Evolutionary conservation across 2,888 invertebrate genomes (phyloP).

Genomic region (Margaritifera margaritifera): DNA sequence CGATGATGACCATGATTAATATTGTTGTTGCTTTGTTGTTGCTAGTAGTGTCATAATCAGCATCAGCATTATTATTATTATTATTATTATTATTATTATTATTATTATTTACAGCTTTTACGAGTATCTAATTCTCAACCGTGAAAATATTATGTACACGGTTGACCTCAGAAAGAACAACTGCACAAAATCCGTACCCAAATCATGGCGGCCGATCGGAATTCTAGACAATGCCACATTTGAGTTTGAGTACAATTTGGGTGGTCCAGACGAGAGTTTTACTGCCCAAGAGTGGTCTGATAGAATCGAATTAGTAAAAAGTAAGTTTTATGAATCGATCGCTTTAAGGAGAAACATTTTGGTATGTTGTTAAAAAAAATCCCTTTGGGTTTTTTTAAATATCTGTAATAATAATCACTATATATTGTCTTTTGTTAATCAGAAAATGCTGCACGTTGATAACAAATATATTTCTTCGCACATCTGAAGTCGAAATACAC

Average conservation of each 20-base stretch:
- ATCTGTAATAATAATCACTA: background rate
- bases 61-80: background rate
- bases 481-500: no score
- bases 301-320: conserved; percentile 28
- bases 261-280: conserved; percentile 43
- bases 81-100: background rate
- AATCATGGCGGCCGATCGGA: conserved; percentile 37
- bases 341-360: background rate
- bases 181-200: conserved; percentile 31
- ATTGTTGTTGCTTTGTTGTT: no score
- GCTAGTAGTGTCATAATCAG: no score
- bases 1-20: no score
- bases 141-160: conserved; percentile 36
- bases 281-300: conserved; percentile 47
- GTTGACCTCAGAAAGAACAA: conserved; percentile 38
- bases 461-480: no score
- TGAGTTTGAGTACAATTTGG: conserved; percentile 42
- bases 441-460: no score
- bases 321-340: conserved; percentile 19
- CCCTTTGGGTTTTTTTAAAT: background rate
- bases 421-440: no score
- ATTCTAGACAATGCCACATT: conserved; percentile 46
- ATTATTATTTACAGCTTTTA: conserved; percentile 29
- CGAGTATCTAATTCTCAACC: conserved; percentile 39
- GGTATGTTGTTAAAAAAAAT: background rate